These are phyloP conservation scores for Urocynchramus pylzowi DNA, from an alignment of 2,113 vertebrate genomes.

Conservation along the genomic window DNA sequence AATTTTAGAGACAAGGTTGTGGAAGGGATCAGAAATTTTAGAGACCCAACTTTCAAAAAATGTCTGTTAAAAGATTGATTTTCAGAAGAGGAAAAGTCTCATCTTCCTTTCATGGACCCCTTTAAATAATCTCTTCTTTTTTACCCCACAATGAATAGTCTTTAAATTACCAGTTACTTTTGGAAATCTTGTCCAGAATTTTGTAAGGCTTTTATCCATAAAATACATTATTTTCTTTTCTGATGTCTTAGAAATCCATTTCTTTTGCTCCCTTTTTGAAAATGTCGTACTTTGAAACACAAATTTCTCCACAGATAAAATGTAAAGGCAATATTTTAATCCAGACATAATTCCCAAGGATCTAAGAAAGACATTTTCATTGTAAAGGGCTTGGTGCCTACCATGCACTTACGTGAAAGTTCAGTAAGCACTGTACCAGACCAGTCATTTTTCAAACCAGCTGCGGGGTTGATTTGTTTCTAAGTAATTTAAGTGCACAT, in stretches of 20 bases:
- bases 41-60: background rate
- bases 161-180: background rate
- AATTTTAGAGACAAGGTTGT: background rate
- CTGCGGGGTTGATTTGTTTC: background rate
- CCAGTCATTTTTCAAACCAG: constrained; percentile 30
- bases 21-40: background rate
- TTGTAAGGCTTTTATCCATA: background rate
- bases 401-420: background rate
- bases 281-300: background rate
- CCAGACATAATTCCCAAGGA: background rate
- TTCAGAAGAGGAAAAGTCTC: background rate
- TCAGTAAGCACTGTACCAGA: background rate
- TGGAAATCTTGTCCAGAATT: background rate
- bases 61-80: background rate
- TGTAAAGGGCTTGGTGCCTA: background rate
- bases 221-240: background rate
- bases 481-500: constrained; percentile 10
- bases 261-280: background rate
- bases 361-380: background rate
- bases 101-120: background rate
- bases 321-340: background rate
- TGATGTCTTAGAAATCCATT: background rate
- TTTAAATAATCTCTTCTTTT: background rate
- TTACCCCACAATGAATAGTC: background rate
- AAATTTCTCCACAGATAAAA: background rate